Percentiles rank a stretch among this genome's conserved stretches.
Conservation (phyloP, 2,888 invertebrate species). For the Bellardia bayeri region DNA sequence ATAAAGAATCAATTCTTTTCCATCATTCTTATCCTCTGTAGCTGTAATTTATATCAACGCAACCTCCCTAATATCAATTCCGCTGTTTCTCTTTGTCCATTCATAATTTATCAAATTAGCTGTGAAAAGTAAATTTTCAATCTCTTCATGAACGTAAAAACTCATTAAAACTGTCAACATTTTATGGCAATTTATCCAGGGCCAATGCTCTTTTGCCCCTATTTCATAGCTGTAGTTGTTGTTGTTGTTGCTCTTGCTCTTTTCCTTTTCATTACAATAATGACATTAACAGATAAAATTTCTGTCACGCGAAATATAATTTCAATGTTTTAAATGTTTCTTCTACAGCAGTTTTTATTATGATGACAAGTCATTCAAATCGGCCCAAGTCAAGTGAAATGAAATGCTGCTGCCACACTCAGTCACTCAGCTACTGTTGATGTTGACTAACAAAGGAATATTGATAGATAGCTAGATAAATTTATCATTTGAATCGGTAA, state of each 20-base stretch:
- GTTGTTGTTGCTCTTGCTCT: too few relatives aligned
- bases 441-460: neutral
- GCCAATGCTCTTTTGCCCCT: neutral
- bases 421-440: too few relatives aligned
- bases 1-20: neutral
- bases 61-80: neutral
- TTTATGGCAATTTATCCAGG: conserved; percentile 33
- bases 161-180: conserved; percentile 44
- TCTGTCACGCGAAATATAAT: conserved; percentile 22
- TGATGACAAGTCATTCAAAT: conserved; percentile 31
- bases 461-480: conserved; percentile 38
- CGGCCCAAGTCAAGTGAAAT: neutral
- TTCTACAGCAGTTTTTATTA: neutral
- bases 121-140: conserved; percentile 24
- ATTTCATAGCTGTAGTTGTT: neutral
- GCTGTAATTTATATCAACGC: neutral
- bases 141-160: conserved; percentile 24
- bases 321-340: neutral
- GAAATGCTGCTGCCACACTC: neutral
- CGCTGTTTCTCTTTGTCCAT: neutral
- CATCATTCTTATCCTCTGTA: neutral
- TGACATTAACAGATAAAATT: conserved; percentile 34
- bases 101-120: neutral
- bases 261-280: conserved; percentile 27
- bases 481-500: conserved; percentile 44